Evolutionary conservation across 2,113 vertebrate species (phyloP).

Genomic region (Poicephalus gulielmi): DNA sequence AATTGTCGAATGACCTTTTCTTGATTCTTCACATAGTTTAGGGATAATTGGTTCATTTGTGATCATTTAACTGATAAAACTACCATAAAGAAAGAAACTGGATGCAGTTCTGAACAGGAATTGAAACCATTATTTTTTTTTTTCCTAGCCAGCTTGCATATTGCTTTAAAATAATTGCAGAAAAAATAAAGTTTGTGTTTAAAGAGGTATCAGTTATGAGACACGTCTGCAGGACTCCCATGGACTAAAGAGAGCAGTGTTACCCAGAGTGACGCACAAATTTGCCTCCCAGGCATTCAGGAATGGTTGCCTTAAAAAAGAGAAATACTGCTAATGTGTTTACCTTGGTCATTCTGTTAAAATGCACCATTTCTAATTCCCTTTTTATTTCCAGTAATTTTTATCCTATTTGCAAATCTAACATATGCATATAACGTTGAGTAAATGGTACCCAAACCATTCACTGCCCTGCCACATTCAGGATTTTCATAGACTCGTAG

Average conservation of each 20-base stretch:
- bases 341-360: background rate
- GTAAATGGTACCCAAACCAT: background rate
- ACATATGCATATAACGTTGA: background rate
- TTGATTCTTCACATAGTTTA: background rate
- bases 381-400: background rate
- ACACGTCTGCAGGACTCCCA: background rate
- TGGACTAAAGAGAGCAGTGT: background rate
- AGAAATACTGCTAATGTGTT: background rate
- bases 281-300: background rate
- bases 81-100: background rate
- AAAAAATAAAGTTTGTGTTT: background rate
- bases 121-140: background rate
- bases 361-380: background rate
- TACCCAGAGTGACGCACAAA: background rate
- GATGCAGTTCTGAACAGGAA: background rate
- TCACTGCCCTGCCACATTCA: background rate
- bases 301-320: background rate
- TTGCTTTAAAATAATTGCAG: background rate
- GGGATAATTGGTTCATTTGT: background rate
- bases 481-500: background rate
- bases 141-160: background rate
- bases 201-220: background rate
- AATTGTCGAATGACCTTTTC: background rate
- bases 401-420: background rate
- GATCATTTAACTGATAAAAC: background rate